Base-by-base conservation (phyloP, 2,888 invertebrate genomes). In the Gerosis bhagava region DNA sequence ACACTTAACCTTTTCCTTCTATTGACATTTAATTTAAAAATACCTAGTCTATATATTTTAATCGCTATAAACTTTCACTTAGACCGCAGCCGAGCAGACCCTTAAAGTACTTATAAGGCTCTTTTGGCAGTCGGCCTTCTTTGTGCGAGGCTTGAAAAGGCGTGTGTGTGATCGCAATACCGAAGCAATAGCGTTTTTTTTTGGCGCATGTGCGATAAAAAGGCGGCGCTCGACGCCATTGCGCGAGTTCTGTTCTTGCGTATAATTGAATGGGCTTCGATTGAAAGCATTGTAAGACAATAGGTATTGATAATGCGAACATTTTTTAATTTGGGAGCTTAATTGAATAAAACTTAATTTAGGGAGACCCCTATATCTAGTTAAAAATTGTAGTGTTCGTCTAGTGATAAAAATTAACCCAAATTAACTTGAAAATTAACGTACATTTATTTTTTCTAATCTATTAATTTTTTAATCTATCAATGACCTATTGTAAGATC, bases 111-210 rank as follows among this genome's bases (percentile, higher is more conserved):
- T 65, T 54, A 49, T 61, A 60, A 67, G 63, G 64, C 60, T 66
- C 64, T 62, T 63, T 65, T 62, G 55, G 53, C 54, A 57, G 70
- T 66, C 81, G 80, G 76, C 68, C 50, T 50, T 55, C 79, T 77
- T 83, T 82, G 78, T 77, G 64, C 65, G 50, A 56, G 57, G 57
- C 63, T 60, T 64, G 67, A 70, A 70, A 77, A 73, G 77, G 75
- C 77, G 75, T 69, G 75, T 76, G 75, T 69, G 70, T 62, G 69
- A 67, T 70, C 65, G 66, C 72, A 66, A 66, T 65, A 65, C 62
- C 59, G 62, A 66, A 73, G 63, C 59, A 75, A 74, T 70, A 69
- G 63, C 56, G 63, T 67, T 32, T 80, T 78, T 80, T 80, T 78
- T 70, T 7, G n/a, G n/a, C 66, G 64, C 59, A 52, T 63, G 69